These are phyloP conservation scores for Hirtodrosophila histrioides DNA, from an alignment of 2,888 invertebrate genomes.

Conservation along the genomic window DNA sequence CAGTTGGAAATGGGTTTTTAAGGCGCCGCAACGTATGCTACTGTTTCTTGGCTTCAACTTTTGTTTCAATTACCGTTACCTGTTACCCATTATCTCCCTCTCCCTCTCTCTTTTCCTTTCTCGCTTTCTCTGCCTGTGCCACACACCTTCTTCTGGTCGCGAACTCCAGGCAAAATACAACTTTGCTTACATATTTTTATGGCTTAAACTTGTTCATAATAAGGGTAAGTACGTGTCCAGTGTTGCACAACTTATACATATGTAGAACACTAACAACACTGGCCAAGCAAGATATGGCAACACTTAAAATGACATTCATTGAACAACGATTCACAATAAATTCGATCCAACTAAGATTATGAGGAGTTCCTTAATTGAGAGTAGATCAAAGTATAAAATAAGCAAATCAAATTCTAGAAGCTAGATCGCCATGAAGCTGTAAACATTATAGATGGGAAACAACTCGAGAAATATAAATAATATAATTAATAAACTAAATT, in stretches of 20 bases:
- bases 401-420: too few relatives aligned
- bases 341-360: too few relatives aligned
- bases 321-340: too few relatives aligned
- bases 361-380: too few relatives aligned
- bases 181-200: slow-evolving; percentile 62
- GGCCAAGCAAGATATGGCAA: too few relatives aligned
- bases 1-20: slow-evolving; percentile 79
- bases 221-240: slow-evolving; percentile 54
- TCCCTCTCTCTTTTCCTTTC: neutral
- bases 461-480: too few relatives aligned
- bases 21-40: slow-evolving; percentile 76
- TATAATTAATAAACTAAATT: too few relatives aligned
- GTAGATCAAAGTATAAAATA: too few relatives aligned
- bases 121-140: slow-evolving; percentile 26
- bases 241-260: slow-evolving; percentile 37
- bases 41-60: slow-evolving; percentile 72
- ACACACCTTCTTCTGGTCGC: slow-evolving; percentile 26
- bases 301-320: too few relatives aligned
- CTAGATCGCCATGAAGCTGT: too few relatives aligned
- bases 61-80: slow-evolving; percentile 76
- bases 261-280: neutral
- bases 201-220: slow-evolving; percentile 64
- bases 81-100: slow-evolving; percentile 47
- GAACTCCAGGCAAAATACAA: slow-evolving; percentile 40
- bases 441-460: too few relatives aligned